phyloP scores from a whole-genome alignment of 1,140 invertebrate genomes.

The Cheumatopsyche charites region DNA sequence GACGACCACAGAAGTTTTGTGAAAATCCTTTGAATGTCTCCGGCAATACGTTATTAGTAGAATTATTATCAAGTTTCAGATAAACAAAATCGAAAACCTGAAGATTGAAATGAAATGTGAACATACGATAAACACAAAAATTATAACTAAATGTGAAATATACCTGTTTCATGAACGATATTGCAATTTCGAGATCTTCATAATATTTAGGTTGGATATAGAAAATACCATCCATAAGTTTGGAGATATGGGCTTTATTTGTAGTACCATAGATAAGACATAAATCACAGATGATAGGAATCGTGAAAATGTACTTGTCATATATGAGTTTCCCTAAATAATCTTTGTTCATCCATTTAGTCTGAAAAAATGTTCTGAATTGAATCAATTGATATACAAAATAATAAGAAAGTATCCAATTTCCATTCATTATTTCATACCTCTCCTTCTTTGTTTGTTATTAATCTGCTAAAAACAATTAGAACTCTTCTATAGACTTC shows the following conservation, averaged over 20 bases:
- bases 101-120: conserved; percentile 30
- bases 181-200: conserved; percentile 67
- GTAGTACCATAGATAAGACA: conserved; percentile 74
- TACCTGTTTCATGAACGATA: conserved; percentile 63
- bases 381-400: not conserved
- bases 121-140: too few species aligned
- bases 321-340: conserved; percentile 76
- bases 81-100: conserved; percentile 60
- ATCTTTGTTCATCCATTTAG: conserved; percentile 67
- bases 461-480: conserved; percentile 71
- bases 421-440: conserved; percentile 47
- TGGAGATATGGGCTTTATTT: conserved; percentile 66
- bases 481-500: conserved; percentile 70
- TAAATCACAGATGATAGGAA: conserved; percentile 81
- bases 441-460: conserved; percentile 76
- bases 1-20: conserved; percentile 51
- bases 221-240: conserved; percentile 72
- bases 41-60: conserved; percentile 57
- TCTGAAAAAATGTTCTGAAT: conserved; percentile 50
- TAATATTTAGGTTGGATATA: conserved; percentile 72
- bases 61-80: conserved; percentile 61
- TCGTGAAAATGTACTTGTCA: conserved; percentile 79
- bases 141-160: conserved; percentile 11
- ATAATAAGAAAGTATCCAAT: not conserved
- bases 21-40: conserved; percentile 60